These are phyloP conservation scores for Coluber constrictor DNA, from an alignment of 2,797 vertebrate species.

Conservation along the genomic window DNA sequence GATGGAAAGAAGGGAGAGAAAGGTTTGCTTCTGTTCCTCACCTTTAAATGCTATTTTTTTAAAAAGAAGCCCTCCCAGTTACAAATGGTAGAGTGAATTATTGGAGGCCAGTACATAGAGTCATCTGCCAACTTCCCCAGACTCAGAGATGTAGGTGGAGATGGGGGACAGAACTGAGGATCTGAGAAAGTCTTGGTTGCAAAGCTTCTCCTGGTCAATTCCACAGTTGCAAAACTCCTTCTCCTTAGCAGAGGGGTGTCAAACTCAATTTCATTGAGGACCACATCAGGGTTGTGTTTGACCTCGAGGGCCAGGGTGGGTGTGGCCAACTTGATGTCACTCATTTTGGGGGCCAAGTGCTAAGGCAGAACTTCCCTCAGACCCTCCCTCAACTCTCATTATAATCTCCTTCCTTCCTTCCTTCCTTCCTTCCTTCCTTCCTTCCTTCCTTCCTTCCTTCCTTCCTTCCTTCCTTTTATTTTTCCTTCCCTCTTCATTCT, in stretches of 20 bases:
- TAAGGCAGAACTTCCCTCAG: no score
- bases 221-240: not conserved
- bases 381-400: no score
- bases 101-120: not conserved
- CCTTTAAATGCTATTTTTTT: not conserved
- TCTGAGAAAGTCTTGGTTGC: not conserved
- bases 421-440: no score
- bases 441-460: no score
- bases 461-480: no score
- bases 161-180: not conserved
- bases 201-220: not conserved
- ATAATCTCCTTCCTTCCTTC: no score
- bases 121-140: not conserved
- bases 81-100: not conserved
- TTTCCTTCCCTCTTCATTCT: no score
- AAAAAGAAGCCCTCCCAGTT: not conserved
- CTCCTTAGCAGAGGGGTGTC: not conserved
- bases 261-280: no score
- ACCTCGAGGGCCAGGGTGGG: no score
- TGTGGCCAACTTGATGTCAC: fast-evolving
- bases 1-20: not conserved
- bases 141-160: not conserved
- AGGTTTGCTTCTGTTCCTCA: not conserved
- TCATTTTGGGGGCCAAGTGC: no score
- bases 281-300: no score